Percentiles rank a stretch among this genome's conserved stretches.
These are phyloP conservation scores for Stomorhina lunata DNA, from an alignment of 2,888 invertebrate genomes.

Conservation along the genomic window DNA sequence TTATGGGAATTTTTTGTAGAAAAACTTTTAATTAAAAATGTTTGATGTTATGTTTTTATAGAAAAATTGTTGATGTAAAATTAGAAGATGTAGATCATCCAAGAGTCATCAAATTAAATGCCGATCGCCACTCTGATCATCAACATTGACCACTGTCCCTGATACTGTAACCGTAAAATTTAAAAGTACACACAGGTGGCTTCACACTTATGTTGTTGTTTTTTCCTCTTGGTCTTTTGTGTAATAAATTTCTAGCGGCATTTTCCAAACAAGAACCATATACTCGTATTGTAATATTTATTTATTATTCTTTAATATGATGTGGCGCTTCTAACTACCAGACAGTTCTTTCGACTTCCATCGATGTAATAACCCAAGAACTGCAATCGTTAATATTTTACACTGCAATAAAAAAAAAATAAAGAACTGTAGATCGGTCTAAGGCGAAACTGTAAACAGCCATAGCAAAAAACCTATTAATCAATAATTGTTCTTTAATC, in stretches of 20 bases:
- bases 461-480: slow-evolving; percentile 52
- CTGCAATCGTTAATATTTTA: background rate
- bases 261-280: slow-evolving; percentile 54
- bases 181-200: slow-evolving; percentile 56
- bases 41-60: no score
- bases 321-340: slow-evolving; percentile 60
- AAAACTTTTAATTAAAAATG: no score
- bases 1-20: no score
- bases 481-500: slow-evolving; percentile 61
- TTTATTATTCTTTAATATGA: slow-evolving; percentile 55
- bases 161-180: slow-evolving; percentile 9
- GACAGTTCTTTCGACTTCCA: slow-evolving; percentile 8
- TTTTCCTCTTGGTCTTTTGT: slow-evolving; percentile 33
- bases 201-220: slow-evolving; percentile 47
- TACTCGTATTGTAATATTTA: no score
- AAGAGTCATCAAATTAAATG: no score
- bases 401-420: background rate
- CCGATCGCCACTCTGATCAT: no score
- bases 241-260: slow-evolving; percentile 63
- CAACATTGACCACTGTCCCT: slow-evolving; percentile 43
- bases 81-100: no score
- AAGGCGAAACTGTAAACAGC: slow-evolving; percentile 33
- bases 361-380: slow-evolving; percentile 17
- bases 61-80: no score
- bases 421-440: background rate